Evolutionary conservation across 92 coral and sea anemone genomes (phyloP).

Genomic region (Actinernus sp.): DNA sequence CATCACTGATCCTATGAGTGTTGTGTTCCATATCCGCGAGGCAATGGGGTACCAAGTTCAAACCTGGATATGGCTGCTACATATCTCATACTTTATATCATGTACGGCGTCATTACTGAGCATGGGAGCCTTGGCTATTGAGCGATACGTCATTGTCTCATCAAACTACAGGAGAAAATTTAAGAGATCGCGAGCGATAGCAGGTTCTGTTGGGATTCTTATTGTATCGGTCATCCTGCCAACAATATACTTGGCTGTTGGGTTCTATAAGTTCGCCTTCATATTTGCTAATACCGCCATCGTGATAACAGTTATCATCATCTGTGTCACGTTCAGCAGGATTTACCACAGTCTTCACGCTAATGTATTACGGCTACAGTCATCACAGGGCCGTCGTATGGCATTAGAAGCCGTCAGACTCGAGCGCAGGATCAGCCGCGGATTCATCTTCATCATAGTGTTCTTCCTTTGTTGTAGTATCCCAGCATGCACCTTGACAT

Average conservation of each 20-base stretch:
- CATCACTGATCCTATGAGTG: conserved; percentile 83
- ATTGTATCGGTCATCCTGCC: conserved; percentile 49
- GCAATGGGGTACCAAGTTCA: conserved; percentile 65
- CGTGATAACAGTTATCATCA: conserved; percentile 46
- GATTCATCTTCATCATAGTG: conserved; percentile 67
- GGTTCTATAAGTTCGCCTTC: conserved; percentile 74
- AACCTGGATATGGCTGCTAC: conserved; percentile 60
- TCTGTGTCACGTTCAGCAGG: conserved; percentile 71
- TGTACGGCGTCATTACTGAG: conserved; percentile 84
- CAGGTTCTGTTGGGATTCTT: conserved; percentile 52
- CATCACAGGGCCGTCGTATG: conserved; percentile 47
- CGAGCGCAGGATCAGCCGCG: conserved; percentile 57
- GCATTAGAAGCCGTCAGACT: conserved; percentile 48
- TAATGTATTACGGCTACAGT: conserved; percentile 75
- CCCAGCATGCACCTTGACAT: conserved; percentile 76
- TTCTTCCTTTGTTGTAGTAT: conserved; percentile 65
- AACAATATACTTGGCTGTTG: conserved; percentile 58
- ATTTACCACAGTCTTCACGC: conserved; percentile 68
- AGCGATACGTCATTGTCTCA: conserved; percentile 78
- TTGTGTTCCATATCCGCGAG: conserved; percentile 78
- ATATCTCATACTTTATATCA: conserved; percentile 74
- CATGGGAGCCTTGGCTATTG: conserved; percentile 84
- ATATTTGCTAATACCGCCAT: conserved; percentile 84
- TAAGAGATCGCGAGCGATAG: conserved; percentile 24
- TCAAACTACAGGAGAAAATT: conserved; percentile 69